Conservation (phyloP, 2,797 vertebrate species). For the Margarornis squamiger region DNA sequence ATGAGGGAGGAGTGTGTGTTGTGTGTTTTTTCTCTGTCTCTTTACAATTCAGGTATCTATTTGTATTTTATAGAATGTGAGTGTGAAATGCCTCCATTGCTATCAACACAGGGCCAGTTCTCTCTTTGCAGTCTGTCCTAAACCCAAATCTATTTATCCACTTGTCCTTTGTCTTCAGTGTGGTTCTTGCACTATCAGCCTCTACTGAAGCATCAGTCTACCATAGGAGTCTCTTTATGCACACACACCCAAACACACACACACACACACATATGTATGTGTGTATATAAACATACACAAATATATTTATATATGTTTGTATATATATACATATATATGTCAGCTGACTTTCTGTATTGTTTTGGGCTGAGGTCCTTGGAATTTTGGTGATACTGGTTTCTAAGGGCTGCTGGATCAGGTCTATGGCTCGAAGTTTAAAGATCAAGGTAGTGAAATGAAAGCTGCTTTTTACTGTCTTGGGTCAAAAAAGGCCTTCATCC, state of each 20-base stretch:
- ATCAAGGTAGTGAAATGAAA: neutral
- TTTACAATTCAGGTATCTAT: neutral
- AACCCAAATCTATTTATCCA: neutral
- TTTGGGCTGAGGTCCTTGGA: too few species aligned
- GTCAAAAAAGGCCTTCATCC: neutral
- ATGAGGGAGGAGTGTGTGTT: neutral
- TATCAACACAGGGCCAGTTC: neutral
- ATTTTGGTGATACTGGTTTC: too few species aligned
- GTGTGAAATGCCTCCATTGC: neutral
- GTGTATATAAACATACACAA: neutral
- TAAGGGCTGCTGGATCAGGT: too few species aligned
- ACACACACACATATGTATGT: too few species aligned
- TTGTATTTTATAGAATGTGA: neutral
- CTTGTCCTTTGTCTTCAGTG: neutral
- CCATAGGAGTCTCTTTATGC: neutral
- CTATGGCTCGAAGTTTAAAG: neutral
- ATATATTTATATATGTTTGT: too few species aligned
- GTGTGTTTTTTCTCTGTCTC: neutral
- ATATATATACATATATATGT: too few species aligned
- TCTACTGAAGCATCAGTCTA: neutral
- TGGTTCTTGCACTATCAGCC: neutral
- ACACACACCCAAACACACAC: too few species aligned
- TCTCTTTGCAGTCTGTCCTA: neutral
- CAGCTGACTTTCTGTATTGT: too few species aligned
- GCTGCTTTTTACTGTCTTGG: neutral